Conservation (phyloP, 2,888 invertebrate species). For the Tachina grossa region DNA sequence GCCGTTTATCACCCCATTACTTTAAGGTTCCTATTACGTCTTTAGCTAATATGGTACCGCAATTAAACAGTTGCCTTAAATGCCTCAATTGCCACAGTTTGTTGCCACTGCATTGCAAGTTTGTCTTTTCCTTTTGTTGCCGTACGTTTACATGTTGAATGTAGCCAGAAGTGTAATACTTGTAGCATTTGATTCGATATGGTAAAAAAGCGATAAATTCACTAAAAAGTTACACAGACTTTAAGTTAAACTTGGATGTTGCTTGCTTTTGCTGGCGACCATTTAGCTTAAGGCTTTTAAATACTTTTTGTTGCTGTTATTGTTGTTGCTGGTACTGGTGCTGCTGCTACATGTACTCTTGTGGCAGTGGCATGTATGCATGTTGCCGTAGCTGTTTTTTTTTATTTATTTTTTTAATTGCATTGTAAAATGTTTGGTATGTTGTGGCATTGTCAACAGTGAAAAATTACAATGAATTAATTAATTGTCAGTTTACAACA, state of each 20-base stretch:
- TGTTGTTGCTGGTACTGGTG: neutral
- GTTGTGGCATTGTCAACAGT: constrained; percentile 70
- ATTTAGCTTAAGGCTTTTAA: constrained; percentile 60
- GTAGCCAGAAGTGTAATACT: constrained; percentile 50
- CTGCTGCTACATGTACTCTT: constrained; percentile 10
- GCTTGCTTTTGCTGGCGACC: constrained; percentile 35
- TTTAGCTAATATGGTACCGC: constrained; percentile 70
- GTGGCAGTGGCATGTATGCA: constrained; percentile 57
- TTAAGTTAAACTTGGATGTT: constrained; percentile 45
- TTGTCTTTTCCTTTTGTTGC: constrained; percentile 1
- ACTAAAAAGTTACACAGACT: constrained; percentile 32
- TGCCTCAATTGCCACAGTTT: constrained; percentile 68
- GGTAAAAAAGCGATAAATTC: constrained; percentile 61
- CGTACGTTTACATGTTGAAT: constrained; percentile 3
- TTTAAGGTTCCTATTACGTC: constrained; percentile 71
- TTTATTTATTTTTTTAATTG: constrained; percentile 23
- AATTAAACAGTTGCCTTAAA: constrained; percentile 72
- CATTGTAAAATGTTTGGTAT: constrained; percentile 69
- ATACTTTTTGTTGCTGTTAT: neutral
- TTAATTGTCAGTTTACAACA: constrained; percentile 72
- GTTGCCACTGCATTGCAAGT: constrained; percentile 59
- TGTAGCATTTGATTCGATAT: constrained; percentile 51
- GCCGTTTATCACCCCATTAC: constrained; percentile 65
- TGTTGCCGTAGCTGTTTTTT: constrained; percentile 42
- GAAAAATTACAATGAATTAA: constrained; percentile 73